phyloP scores from a whole-genome alignment of 2,113 vertebrate species.

The Phodopus roborovskii region DNA sequence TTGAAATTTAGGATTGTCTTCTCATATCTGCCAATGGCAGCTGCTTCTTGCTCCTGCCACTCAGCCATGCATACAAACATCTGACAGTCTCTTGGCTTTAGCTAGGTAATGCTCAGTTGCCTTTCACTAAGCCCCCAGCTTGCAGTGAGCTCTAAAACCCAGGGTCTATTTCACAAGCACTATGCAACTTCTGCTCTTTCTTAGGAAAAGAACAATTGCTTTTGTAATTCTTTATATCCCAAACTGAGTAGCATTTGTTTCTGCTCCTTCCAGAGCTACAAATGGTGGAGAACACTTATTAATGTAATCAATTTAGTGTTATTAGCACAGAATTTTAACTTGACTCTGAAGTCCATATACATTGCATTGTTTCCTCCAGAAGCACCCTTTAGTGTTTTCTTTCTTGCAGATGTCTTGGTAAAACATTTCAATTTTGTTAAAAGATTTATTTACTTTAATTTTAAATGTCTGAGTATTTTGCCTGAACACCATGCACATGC shows the following conservation, averaged over 20 bases:
- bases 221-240: neutral
- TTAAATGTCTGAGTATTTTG: neutral
- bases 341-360: neutral
- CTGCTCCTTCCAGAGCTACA: neutral
- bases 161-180: neutral
- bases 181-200: neutral
- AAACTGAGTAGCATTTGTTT: neutral
- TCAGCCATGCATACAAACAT: neutral
- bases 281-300: neutral
- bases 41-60: neutral
- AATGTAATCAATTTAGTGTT: neutral
- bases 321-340: neutral
- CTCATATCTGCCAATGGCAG: neutral
- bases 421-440: neutral
- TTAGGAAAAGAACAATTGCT: neutral
- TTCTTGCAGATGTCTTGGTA: neutral
- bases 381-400: neutral
- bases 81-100: neutral
- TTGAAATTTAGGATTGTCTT: neutral
- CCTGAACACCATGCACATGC: neutral
- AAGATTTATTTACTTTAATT: neutral
- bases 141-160: neutral
- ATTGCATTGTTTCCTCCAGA: neutral
- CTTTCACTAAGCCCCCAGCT: neutral
- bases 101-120: neutral